Percentiles rank a stretch among this genome's conserved stretches.
Evolutionary conservation across 2,113 vertebrate genomes (phyloP).

Genomic region (Chaetodon auriga): DNA sequence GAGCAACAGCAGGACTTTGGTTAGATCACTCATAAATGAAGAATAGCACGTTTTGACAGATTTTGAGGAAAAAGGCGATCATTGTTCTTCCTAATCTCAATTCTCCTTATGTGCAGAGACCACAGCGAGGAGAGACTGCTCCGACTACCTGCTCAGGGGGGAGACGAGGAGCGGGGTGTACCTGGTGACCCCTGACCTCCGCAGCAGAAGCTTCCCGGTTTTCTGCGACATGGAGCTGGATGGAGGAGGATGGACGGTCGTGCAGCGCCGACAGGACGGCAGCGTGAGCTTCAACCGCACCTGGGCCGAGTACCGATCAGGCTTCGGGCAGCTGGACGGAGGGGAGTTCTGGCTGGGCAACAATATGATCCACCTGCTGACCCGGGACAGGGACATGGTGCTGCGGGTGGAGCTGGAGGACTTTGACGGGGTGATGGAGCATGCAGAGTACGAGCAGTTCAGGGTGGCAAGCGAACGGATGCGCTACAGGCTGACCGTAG

Average conservation of each 20-base stretch:
- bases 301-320: slow-evolving; percentile 92
- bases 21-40: not conserved
- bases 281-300: slow-evolving; percentile 92
- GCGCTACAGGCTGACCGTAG: slow-evolving; percentile 89
- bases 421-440: slow-evolving; percentile 85
- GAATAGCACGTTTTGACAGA: not conserved
- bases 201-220: slow-evolving; percentile 86
- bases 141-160: slow-evolving; percentile 86
- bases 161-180: slow-evolving; percentile 85
- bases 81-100: not conserved
- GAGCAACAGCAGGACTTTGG: not conserved
- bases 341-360: slow-evolving; percentile 97
- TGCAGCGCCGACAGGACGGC: slow-evolving; percentile 91
- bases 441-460: slow-evolving; percentile 91
- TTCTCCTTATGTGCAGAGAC: slow-evolving; percentile 35
- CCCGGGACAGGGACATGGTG: slow-evolving; percentile 90
- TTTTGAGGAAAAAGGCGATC: not conserved
- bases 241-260: slow-evolving; percentile 93
- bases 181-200: slow-evolving; percentile 87
- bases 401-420: slow-evolving; percentile 95
- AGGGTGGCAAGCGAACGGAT: slow-evolving; percentile 91
- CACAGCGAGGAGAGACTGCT: slow-evolving; percentile 87
- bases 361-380: slow-evolving; percentile 92
- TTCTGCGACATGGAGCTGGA: slow-evolving; percentile 93
- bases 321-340: slow-evolving; percentile 89